These are phyloP conservation scores for Stegodyphus mimosarum DNA, from an alignment of 1,140 invertebrate species.

Conservation along the genomic window DNA sequence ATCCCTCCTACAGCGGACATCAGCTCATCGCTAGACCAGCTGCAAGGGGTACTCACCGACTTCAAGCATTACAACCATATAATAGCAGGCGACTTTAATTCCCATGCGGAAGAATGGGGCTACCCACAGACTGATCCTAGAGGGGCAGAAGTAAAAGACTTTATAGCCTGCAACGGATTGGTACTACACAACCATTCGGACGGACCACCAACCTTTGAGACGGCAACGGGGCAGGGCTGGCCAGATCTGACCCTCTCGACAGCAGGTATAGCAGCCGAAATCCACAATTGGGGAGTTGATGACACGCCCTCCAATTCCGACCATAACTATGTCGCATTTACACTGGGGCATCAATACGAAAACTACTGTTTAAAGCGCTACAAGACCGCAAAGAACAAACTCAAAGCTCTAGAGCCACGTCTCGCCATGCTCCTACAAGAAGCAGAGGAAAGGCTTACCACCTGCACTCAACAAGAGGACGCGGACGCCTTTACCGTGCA, in stretches of 20 bases:
- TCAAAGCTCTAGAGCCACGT: too few relatives aligned
- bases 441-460: too few relatives aligned
- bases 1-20: not conserved
- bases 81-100: not conserved
- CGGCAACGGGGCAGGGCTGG: too few relatives aligned
- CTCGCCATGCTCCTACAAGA: too few relatives aligned
- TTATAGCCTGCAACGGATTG: not conserved
- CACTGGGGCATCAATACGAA: fast-evolving
- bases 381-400: too few relatives aligned
- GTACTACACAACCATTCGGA: not conserved
- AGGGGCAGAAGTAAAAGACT: not conserved
- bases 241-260: not conserved
- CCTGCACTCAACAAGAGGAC: too few relatives aligned
- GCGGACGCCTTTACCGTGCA: too few relatives aligned
- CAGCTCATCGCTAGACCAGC: not conserved
- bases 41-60: not conserved
- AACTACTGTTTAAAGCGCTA: too few relatives aligned
- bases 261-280: not conserved
- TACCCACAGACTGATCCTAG: not conserved
- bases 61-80: not conserved
- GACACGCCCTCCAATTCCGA: not conserved
- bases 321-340: not conserved
- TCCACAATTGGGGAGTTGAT: not conserved
- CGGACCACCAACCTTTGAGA: not conserved
- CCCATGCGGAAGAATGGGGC: not conserved